Conservation (phyloP, 2,888 invertebrate genomes). For the Eledona agricola region DNA sequence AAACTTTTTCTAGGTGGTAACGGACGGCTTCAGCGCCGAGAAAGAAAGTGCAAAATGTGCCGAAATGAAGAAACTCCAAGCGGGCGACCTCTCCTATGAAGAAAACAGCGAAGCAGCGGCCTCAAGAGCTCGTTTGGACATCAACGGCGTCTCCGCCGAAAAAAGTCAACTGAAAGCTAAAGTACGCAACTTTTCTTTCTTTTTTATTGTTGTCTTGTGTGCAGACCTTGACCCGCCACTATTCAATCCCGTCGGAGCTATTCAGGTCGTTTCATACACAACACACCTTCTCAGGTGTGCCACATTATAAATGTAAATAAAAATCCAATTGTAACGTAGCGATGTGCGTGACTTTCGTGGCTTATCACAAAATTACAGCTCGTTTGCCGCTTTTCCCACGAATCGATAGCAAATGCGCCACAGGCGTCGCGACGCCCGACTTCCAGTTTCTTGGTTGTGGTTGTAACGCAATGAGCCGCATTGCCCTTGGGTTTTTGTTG, state of each 20-base stretch:
- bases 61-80: slow-evolving; percentile 77
- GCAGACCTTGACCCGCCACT: slow-evolving; percentile 45
- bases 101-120: slow-evolving; percentile 82
- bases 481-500: slow-evolving; percentile 3
- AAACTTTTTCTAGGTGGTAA: slow-evolving; percentile 67
- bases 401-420: slow-evolving; percentile 38
- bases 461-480: slow-evolving; percentile 40
- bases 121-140: slow-evolving; percentile 79
- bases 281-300: slow-evolving; percentile 53
- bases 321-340: no score
- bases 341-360: no score
- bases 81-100: slow-evolving; percentile 84
- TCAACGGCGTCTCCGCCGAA: slow-evolving; percentile 86
- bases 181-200: no score
- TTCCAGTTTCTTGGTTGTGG: slow-evolving; percentile 35
- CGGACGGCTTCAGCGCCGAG: slow-evolving; percentile 84
- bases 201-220: slow-evolving; percentile 24
- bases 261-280: slow-evolving; percentile 49
- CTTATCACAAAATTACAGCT: no score
- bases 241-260: slow-evolving; percentile 42
- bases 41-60: slow-evolving; percentile 77
- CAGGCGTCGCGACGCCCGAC: slow-evolving; percentile 33
- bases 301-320: slow-evolving; percentile 52
- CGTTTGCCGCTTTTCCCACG: no score
- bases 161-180: slow-evolving; percentile 84